Evolutionary conservation across 2,113 vertebrate species (phyloP), one percentile per base, ranked within the genome.

Genomic region (Neolamprologus fasciatus): DNA sequence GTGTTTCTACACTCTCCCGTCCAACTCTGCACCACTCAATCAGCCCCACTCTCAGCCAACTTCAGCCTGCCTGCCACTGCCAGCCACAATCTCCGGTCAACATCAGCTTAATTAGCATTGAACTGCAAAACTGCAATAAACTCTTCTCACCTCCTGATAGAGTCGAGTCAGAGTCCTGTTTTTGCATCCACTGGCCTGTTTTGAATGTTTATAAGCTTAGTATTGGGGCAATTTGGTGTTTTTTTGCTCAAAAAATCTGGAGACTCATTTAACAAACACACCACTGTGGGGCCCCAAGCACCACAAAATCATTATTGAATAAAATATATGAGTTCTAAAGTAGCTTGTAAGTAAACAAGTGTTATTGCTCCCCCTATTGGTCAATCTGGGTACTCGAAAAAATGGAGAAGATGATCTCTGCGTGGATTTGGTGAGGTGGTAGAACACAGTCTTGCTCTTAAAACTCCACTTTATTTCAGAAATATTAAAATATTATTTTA

Each of bases 401-500:
- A 45, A 47, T 3, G 68, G 4, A 21, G 21, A 47, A 45, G 68
- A 28, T 7, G 21, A 47, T 16, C 4, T 47, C 68, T 73, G 13
- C 9, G 21, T 17, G 40, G 21, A 21, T 73, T 26, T 0, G 0
- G 37, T 17, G 40, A 73, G 40, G 21, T 47, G 21, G 14, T 0
- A 47, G 40, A 19, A 12, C 40, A 17, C 40, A 4, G 68, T 76
- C 68, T 76, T 17, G 6, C 40, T 2, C 23, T 47, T 17, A 47
- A 28, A 28, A 47, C 14, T 0, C 3, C 40, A 73, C 1, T 45
- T 45, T 45, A 42, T 45, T 16, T 73, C 13, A 71, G 37, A 33
- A 33, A 33, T 33, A 33, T 33, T 33, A 33, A 33, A 33, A 33
- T 33, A 33, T 33, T 66, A 66, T 5, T 66, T 37, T 66, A 37